phyloP scores from a whole-genome alignment of 2,888 invertebrate species.

The Halictus quadricinctus region DNA sequence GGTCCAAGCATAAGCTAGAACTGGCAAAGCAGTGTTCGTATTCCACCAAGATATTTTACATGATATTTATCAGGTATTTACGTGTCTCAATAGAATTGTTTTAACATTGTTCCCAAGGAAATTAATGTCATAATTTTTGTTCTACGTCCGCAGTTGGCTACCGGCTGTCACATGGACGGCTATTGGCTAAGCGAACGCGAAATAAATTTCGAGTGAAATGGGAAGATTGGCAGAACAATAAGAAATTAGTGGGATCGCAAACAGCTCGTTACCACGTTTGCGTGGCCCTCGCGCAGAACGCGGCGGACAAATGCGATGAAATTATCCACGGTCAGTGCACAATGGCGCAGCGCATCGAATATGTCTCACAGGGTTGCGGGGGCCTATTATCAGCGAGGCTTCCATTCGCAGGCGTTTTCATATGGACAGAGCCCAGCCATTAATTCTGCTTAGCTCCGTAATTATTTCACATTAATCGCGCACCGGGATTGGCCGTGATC shows the following conservation, averaged over 20 bases:
- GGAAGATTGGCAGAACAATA: slow-evolving; percentile 24
- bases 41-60: background rate
- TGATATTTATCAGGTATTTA: background rate
- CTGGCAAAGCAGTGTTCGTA: no score
- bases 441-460: slow-evolving; percentile 72
- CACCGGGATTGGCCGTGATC: slow-evolving; percentile 65
- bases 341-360: slow-evolving; percentile 38
- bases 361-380: background rate
- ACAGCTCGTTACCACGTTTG: slow-evolving; percentile 45
- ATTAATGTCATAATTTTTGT: no score
- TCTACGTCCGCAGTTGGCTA: no score
- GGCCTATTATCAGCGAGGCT: slow-evolving; percentile 28
- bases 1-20: background rate
- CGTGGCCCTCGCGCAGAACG: background rate
- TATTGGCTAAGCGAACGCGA: background rate
- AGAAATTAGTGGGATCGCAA: slow-evolving; percentile 46
- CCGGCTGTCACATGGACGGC: background rate
- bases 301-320: slow-evolving; percentile 35
- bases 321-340: slow-evolving; percentile 44
- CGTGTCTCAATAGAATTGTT: no score
- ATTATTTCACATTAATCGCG: slow-evolving; percentile 75
- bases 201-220: slow-evolving; percentile 1
- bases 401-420: slow-evolving; percentile 59
- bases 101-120: no score
- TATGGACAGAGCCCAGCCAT: slow-evolving; percentile 55